These are phyloP conservation scores for Eulemur mongoz DNA, from an alignment of 2,797 vertebrate species.

Conservation along the genomic window DNA sequence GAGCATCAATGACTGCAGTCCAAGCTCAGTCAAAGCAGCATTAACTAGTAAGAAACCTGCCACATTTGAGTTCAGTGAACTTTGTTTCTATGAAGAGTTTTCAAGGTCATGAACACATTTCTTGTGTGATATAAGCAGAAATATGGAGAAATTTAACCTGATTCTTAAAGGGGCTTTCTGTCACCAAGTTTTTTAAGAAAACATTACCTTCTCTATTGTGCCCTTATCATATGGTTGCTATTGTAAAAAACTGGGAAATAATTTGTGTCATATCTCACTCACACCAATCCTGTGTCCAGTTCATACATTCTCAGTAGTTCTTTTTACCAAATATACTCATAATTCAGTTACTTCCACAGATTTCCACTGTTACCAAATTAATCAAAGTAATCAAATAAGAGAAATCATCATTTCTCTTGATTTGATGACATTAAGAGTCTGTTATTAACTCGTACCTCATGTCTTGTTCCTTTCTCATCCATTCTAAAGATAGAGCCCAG, in stretches of 20 bases:
- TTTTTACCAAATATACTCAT: neutral
- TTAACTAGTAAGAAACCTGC: neutral
- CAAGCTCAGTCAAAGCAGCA: neutral
- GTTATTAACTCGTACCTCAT: no score
- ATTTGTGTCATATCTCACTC: neutral
- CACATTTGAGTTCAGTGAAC: neutral
- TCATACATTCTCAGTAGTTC: neutral
- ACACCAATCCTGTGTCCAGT: rapidly evolving
- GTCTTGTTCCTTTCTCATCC: neutral
- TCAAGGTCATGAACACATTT: neutral
- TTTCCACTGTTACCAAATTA: neutral
- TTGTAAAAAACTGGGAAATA: neutral
- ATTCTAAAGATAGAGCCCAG: neutral
- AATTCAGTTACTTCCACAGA: neutral
- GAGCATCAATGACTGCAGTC: no score
- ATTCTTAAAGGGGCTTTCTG: neutral
- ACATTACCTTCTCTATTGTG: rapidly evolving
- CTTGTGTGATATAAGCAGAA: neutral
- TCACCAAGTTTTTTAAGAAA: neutral
- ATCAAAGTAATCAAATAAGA: neutral
- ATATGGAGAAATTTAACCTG: neutral
- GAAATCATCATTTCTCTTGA: neutral
- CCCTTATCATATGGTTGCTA: neutral
- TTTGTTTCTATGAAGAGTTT: neutral
- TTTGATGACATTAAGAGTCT: neutral